phyloP scores from a whole-genome alignment of 2,113 vertebrate genomes.

The Nycticryphes semicollaris region DNA sequence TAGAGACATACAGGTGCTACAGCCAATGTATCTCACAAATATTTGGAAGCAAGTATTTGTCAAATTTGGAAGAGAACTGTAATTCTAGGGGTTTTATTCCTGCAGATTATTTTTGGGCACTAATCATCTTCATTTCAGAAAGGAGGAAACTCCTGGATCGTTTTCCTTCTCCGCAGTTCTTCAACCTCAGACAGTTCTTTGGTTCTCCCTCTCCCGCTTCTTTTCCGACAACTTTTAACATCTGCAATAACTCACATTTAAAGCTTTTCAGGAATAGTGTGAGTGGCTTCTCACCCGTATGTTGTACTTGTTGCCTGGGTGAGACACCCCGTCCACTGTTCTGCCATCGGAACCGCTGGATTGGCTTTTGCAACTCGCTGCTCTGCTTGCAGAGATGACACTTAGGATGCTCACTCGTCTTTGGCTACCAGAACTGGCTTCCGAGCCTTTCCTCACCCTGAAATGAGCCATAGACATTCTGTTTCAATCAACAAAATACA shows the following conservation, averaged over 20 bases:
- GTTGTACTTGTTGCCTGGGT: not conserved
- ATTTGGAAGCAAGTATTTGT: not conserved
- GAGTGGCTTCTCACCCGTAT: not conserved
- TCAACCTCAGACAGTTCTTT: not conserved
- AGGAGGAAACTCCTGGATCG: not conserved
- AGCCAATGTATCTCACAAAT: not conserved
- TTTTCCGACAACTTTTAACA: not conserved
- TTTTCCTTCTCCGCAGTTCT: not conserved
- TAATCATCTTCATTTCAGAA: not conserved
- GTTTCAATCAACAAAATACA: not conserved
- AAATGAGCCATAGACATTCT: not conserved
- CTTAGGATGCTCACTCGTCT: not conserved
- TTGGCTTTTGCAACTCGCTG: not conserved
- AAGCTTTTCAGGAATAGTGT: fast-evolving
- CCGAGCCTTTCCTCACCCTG: not conserved
- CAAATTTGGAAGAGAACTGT: not conserved
- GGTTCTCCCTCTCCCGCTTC: not conserved
- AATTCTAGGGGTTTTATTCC: not conserved
- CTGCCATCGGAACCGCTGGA: not conserved
- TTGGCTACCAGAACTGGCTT: not conserved
- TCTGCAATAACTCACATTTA: fast-evolving
- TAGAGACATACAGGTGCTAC: not conserved
- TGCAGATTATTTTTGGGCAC: not conserved
- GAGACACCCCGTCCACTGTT: not conserved
- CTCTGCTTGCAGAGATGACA: not conserved